A percentile compares a stretch with the other conserved stretches of the same genome.
Evolutionary conservation across 2,888 invertebrate genomes (phyloP).

Genomic region (Drosophila percnosoma): DNA sequence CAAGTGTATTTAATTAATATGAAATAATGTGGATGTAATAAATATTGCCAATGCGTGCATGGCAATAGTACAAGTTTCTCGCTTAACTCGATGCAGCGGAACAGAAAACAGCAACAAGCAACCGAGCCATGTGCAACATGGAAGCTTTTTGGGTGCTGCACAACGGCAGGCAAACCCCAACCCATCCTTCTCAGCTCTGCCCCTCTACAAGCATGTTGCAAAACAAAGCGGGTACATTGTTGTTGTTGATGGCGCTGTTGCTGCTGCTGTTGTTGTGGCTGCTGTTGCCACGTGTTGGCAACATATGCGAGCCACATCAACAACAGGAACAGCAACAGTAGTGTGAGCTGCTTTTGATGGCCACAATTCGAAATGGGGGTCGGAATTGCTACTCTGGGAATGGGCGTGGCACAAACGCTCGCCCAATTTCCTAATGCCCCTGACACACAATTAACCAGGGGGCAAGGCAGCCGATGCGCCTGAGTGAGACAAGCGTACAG

Average conservation of each 20-base stretch:
- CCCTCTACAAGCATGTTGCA: slow-evolving; percentile 49
- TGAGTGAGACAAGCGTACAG: slow-evolving; percentile 27
- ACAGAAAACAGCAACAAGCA: slow-evolving; percentile 23
- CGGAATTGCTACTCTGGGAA: slow-evolving; percentile 9
- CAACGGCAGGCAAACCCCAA: neutral
- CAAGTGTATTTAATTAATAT: slow-evolving; percentile 43
- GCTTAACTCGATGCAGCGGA: slow-evolving; percentile 39
- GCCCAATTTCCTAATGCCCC: slow-evolving; percentile 57
- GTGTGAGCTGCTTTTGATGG: slow-evolving; percentile 39
- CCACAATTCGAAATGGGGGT: slow-evolving; percentile 36
- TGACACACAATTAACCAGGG: slow-evolving; percentile 68
- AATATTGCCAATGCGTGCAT: slow-evolving; percentile 53
- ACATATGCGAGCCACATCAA: slow-evolving; percentile 58
- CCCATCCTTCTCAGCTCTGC: neutral
- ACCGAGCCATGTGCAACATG: slow-evolving; percentile 47
- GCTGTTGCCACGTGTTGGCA: slow-evolving; percentile 72
- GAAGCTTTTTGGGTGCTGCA: slow-evolving; percentile 35
- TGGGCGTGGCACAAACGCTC: slow-evolving; percentile 29
- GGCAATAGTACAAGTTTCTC: slow-evolving; percentile 1
- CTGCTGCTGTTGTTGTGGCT: slow-evolving; percentile 30
- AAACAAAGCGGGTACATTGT: slow-evolving; percentile 38
- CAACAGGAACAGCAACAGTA: slow-evolving; percentile 35
- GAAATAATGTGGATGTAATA: slow-evolving; percentile 50
- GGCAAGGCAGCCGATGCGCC: slow-evolving; percentile 11
- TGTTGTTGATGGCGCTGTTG: slow-evolving; percentile 10